Conservation (phyloP, 1,140 invertebrate genomes). For the Bathynomus jamesi region DNA sequence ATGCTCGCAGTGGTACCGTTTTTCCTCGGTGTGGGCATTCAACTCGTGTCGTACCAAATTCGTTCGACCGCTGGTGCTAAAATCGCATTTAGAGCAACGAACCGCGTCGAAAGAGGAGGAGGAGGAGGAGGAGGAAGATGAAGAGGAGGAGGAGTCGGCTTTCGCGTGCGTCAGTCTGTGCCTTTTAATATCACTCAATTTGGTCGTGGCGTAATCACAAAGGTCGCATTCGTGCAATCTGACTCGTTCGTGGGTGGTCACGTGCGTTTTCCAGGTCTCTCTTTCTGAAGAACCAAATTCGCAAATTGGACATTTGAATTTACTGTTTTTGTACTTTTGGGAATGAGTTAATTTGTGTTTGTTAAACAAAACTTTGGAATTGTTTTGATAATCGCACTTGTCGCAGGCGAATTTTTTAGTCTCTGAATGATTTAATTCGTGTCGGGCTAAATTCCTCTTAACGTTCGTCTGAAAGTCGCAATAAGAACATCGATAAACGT, state of each 20-base stretch:
- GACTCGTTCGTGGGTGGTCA: background rate
- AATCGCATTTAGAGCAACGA: background rate
- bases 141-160: background rate
- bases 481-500: background rate
- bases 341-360: background rate
- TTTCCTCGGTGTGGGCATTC: background rate
- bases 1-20: background rate
- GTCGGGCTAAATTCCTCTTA: background rate
- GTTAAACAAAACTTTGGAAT: background rate
- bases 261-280: background rate
- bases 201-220: background rate
- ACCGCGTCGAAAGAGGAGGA: background rate
- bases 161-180: background rate
- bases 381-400: background rate
- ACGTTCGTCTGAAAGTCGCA: background rate
- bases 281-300: background rate
- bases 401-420: background rate
- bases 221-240: background rate
- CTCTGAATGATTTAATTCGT: background rate
- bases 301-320: background rate
- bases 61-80: background rate
- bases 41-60: background rate
- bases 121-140: background rate
- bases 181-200: background rate
- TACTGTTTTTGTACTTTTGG: background rate